Evolutionary conservation across 2,797 vertebrate genomes (phyloP).

Genomic region (Varecia variegata): DNA sequence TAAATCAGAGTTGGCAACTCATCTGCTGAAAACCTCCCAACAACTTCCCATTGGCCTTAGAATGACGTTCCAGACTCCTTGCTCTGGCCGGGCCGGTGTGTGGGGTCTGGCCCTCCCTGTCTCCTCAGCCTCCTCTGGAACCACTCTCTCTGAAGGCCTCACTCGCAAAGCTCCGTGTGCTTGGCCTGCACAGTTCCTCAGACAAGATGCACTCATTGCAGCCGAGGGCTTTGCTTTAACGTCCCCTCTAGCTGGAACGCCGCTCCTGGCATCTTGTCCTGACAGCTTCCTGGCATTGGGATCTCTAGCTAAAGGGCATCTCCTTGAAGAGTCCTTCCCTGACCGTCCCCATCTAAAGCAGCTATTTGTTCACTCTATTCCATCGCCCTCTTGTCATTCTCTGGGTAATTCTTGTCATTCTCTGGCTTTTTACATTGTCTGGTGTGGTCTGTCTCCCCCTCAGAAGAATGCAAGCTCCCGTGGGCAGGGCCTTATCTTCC

Average conservation of each 20-base stretch:
- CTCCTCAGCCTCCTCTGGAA: background rate
- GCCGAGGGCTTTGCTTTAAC: background rate
- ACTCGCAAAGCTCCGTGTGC: background rate
- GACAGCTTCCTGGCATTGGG: background rate
- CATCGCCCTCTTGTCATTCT: background rate
- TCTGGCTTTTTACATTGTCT: background rate
- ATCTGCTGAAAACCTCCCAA: background rate
- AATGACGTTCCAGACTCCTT: background rate
- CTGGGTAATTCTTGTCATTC: background rate
- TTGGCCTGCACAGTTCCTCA: background rate
- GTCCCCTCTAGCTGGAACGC: background rate
- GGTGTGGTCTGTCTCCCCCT: background rate
- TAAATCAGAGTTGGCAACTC: background rate
- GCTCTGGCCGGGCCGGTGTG: background rate
- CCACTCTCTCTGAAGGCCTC: background rate
- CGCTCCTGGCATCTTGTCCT: background rate
- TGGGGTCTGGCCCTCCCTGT: background rate
- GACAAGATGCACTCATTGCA: background rate
- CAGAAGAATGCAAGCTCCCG: background rate
- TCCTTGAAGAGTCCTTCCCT: background rate
- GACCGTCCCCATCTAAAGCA: background rate
- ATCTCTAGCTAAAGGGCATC: background rate
- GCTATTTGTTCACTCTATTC: background rate
- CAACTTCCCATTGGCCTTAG: background rate
- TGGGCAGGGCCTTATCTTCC: background rate